Base-by-base conservation (phyloP, 2,888 invertebrate species). In the Neoaliturus tenellus region DNA sequence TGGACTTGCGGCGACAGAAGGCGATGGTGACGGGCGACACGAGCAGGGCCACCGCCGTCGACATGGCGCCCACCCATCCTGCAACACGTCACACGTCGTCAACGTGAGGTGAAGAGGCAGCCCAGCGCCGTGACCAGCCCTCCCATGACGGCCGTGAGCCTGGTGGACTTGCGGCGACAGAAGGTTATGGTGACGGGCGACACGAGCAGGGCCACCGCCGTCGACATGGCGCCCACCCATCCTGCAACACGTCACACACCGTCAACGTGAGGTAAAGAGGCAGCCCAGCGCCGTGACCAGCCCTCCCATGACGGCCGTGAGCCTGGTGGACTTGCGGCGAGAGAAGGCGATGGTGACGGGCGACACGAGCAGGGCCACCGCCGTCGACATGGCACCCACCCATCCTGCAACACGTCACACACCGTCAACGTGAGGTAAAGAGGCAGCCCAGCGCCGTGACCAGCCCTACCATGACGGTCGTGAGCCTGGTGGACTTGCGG, bases 291-390 rank as follows among this genome's bases (percentile, higher is more conserved):
- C 6, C 39, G 39, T 39, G 80, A 97, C 94, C 86, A 97, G 93
- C 10, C 97, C 97, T 80, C 97, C 97, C 89, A 97, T 94, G 78
- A 97, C 97, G 2, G 97, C 97, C 12, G 96, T 96, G 86, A 97
- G 94, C 84, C 97, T 93, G n/a, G 96, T 96, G 69, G 96, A 96
- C 92, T 96, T 97, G 89, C 96, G 93, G 86, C 96, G 93, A 90
- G 97, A 97, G 89, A 97, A 93, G 55, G 96, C 96, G 88, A 97
- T 96, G 58, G 96, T 95, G 86, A 97, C 93, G 0, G 97, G 97
- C 0, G 97, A 96, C 87, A 97, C 92, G 84, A 97, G 93, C 3
- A 97, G 92, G n/a, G 96, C 95, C 80, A 96, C 94, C 81, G 95
- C 95, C 39, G 95, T 94, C 67, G 96, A 96, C 89, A 96, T 91